phyloP scores from a whole-genome alignment of 2,113 vertebrate genomes.

The human region DNA sequence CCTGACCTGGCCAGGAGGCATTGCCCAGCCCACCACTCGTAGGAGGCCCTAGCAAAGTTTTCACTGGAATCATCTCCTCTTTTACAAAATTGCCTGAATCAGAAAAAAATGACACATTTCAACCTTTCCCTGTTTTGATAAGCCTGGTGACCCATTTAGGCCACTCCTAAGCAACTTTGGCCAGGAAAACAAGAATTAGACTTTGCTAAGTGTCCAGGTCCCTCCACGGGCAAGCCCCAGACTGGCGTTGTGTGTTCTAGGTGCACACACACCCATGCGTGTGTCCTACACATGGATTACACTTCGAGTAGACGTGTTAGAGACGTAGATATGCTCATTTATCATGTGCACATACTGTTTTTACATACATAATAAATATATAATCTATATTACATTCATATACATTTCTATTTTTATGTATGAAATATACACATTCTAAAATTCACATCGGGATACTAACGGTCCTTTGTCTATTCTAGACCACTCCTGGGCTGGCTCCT shows the following conservation, averaged over 20 bases:
- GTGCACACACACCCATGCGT: rapidly evolving
- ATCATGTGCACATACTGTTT: not conserved
- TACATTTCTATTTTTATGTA: too few relatives aligned
- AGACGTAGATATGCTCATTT: not conserved
- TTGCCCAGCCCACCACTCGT: not conserved
- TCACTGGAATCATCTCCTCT: not conserved
- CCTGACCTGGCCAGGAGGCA: not conserved
- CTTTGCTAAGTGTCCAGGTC: rapidly evolving
- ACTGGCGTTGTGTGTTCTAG: rapidly evolving
- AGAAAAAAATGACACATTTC: not conserved
- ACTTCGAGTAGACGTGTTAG: not conserved
- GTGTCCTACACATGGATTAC: rapidly evolving
- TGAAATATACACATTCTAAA: not conserved
- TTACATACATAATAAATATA: too few relatives aligned
- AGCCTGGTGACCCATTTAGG: not conserved
- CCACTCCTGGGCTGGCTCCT: rapidly evolving
- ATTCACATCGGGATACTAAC: not conserved
- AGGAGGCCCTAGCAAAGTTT: not conserved
- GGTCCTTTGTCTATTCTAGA: rapidly evolving
- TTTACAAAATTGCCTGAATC: not conserved
- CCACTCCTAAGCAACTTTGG: not conserved
- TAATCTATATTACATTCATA: not conserved
- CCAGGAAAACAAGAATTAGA: not conserved
- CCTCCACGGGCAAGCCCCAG: rapidly evolving
- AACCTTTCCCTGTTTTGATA: not conserved